Evolutionary conservation across 2,888 invertebrate species (phyloP).

Genomic region (Corythucha ciliata): DNA sequence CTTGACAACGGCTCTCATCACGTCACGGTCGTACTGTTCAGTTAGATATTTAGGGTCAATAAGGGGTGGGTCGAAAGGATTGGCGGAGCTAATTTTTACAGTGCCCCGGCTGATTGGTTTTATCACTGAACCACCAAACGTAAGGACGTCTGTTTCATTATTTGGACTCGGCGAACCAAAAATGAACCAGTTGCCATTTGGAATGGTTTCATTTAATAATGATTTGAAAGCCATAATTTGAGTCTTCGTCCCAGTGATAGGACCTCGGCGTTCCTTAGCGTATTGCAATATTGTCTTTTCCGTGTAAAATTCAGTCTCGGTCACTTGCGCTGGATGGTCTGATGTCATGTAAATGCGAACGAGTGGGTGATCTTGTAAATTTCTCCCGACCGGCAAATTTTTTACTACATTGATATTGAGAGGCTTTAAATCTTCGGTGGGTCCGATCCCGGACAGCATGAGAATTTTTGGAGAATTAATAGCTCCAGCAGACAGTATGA

Average conservation of each 20-base stretch:
- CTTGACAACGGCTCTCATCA: no score
- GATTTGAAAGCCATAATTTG: no score
- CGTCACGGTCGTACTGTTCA: no score
- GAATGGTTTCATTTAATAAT: no score
- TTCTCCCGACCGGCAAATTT: constrained; percentile 32
- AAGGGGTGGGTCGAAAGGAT: constrained; percentile 45
- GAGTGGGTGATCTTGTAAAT: constrained; percentile 32
- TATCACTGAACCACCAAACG: constrained; percentile 38
- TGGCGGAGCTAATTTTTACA: constrained; percentile 40
- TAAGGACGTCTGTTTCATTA: constrained; percentile 25
- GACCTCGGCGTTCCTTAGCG: constrained; percentile 44
- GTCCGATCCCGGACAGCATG: constrained; percentile 36
- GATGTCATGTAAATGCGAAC: constrained; percentile 24
- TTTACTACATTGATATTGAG: constrained; percentile 28
- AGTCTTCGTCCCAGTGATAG: no score
- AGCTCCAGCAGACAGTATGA: constrained; percentile 36
- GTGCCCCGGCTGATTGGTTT: constrained; percentile 41
- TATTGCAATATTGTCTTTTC: constrained; percentile 41
- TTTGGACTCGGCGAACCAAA: no score
- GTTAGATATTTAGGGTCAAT: constrained; percentile 49
- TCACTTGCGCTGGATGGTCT: constrained; percentile 10
- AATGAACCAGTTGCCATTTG: no score
- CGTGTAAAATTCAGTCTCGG: constrained; percentile 37
- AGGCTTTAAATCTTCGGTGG: constrained; percentile 29
- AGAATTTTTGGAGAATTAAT: constrained; percentile 33